A percentile compares a stretch with the other conserved stretches of the same genome.
phyloP scores from a whole-genome alignment of 2,113 vertebrate genomes.

The Syrmaticus mikado region DNA sequence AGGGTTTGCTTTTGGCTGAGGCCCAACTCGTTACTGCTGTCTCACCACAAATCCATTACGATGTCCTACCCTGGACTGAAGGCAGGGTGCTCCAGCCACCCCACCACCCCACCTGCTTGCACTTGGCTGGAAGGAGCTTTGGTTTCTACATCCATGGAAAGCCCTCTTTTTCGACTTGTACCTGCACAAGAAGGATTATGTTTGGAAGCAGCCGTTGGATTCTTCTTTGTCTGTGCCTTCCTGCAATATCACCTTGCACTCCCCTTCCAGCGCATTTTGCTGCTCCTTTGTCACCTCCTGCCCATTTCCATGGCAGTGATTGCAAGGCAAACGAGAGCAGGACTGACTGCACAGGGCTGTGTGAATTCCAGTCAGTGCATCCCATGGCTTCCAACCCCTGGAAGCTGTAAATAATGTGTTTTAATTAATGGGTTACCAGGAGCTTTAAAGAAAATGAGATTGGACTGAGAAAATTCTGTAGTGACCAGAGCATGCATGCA shows the following conservation, averaged over 20 bases:
- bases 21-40: not conserved
- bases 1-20: not conserved
- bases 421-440: slow-evolving; percentile 69
- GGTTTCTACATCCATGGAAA: not conserved
- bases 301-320: slow-evolving; percentile 66
- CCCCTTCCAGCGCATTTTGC: not conserved
- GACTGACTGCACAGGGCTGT: slow-evolving; percentile 27
- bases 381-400: slow-evolving; percentile 54
- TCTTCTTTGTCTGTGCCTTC: slow-evolving; percentile 38
- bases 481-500: not conserved
- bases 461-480: not conserved
- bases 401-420: slow-evolving; percentile 68
- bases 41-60: rapidly evolving
- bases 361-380: slow-evolving; percentile 58
- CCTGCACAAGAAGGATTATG: not conserved
- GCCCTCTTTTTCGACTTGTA: not conserved
- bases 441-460: slow-evolving; percentile 48
- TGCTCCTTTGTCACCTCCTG: slow-evolving; percentile 52
- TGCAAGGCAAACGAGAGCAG: not conserved
- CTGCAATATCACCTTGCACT: not conserved
- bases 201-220: slow-evolving; percentile 18
- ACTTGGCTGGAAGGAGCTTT: not conserved
- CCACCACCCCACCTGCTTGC: not conserved
- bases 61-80: not conserved
- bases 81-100: not conserved